A percentile compares a stretch with the other conserved stretches of the same genome.
Evolutionary conservation across 2,113 vertebrate genomes (phyloP).

Genomic region (Pterocles orientalis): DNA sequence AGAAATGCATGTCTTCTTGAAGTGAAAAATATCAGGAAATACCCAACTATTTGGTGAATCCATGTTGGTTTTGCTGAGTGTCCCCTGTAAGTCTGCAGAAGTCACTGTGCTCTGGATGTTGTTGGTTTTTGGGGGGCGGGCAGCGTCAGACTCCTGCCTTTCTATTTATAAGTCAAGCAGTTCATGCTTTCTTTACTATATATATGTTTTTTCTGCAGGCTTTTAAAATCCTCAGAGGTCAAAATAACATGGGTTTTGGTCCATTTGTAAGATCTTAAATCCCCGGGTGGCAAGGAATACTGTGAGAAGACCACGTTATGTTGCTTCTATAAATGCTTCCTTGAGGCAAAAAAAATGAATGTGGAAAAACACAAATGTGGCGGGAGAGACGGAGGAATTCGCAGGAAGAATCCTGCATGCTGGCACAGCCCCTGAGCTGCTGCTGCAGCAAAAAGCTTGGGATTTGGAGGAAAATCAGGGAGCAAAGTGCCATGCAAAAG

Average conservation of each 20-base stretch:
- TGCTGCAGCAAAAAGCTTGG: neutral
- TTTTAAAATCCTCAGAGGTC: constrained; percentile 55
- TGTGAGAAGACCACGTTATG: neutral
- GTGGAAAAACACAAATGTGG: neutral
- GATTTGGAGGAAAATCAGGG: neutral
- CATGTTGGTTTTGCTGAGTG: neutral
- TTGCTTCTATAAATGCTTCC: constrained; percentile 12
- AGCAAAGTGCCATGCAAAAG: fast-evolving
- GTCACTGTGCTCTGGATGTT: neutral
- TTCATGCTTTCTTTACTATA: constrained; percentile 19
- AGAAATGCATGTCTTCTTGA: neutral
- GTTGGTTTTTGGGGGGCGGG: neutral
- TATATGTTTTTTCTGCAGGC: neutral
- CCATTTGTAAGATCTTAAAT: constrained; percentile 51
- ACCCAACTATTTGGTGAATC: neutral
- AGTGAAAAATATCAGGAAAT: neutral
- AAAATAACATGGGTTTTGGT: constrained; percentile 32
- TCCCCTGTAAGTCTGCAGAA: neutral
- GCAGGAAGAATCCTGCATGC: fast-evolving
- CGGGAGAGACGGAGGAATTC: fast-evolving
- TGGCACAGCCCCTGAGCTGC: neutral
- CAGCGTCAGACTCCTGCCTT: neutral
- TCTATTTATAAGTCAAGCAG: neutral
- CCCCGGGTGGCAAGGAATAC: constrained; percentile 44
- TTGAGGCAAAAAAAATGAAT: neutral